Conservation (phyloP, 2,113 vertebrate genomes). For the Callipepla squamata region DNA sequence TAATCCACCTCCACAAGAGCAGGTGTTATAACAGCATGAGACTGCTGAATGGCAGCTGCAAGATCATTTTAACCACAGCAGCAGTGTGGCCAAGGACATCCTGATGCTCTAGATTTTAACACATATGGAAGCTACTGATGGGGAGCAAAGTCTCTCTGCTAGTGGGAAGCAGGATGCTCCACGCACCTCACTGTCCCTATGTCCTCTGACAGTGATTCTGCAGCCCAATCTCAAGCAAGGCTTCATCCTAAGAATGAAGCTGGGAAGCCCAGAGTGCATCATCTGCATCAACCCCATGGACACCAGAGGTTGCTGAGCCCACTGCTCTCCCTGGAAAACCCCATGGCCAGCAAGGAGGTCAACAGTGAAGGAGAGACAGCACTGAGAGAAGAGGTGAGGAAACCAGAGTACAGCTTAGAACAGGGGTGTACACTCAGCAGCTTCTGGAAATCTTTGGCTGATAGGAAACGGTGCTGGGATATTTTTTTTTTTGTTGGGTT, state of each 20-base stretch:
- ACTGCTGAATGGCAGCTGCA: neutral
- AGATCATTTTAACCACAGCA: neutral
- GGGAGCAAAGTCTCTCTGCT: neutral
- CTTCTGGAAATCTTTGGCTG: neutral
- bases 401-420: neutral
- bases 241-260: neutral
- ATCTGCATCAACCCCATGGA: fast-evolving
- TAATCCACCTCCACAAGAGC: neutral
- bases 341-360: neutral
- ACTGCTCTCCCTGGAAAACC: neutral
- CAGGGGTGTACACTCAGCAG: fast-evolving
- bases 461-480: neutral
- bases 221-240: neutral
- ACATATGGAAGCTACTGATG: neutral
- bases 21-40: neutral
- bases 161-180: neutral
- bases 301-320: neutral
- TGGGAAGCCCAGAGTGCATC: fast-evolving
- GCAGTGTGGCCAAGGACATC: neutral
- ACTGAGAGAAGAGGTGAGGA: neutral
- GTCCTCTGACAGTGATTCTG: neutral
- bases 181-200: neutral
- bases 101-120: neutral
- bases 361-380: fast-evolving
- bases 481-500: neutral